Percentiles rank a stretch among this genome's conserved stretches.
phyloP scores from a whole-genome alignment of 2,888 invertebrate genomes.

The Cerastis leucographa region DNA sequence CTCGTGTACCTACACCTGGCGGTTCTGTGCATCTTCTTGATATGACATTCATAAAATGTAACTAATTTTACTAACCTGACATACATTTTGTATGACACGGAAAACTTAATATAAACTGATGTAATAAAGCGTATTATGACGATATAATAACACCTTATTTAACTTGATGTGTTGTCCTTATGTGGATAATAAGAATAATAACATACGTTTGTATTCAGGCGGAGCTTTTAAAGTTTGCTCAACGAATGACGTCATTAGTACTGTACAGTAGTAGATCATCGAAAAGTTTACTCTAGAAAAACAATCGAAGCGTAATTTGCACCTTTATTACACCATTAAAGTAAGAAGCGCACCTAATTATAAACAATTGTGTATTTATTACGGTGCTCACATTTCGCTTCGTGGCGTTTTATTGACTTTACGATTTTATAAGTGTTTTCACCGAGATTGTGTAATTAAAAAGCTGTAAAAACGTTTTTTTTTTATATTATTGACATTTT shows the following conservation, averaged over 20 bases:
- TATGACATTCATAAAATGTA: constrained; percentile 72
- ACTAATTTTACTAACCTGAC: constrained; percentile 51
- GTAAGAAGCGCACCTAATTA: constrained; percentile 83
- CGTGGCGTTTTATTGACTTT: constrained; percentile 62
- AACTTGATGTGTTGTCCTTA: constrained; percentile 30
- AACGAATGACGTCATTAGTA: constrained; percentile 36
- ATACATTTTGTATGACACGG: constrained; percentile 34
- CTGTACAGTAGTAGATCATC: constrained; percentile 58
- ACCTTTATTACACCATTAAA: constrained; percentile 84
- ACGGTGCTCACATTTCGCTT: constrained; percentile 72
- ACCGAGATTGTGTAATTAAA: constrained; percentile 54
- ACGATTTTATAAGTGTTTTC: constrained; percentile 64
- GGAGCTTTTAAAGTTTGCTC: constrained; percentile 25
- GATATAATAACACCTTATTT: constrained; percentile 34
- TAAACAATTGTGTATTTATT: constrained; percentile 85
- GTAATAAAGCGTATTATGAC: constrained; percentile 25
- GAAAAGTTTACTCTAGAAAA: constrained; percentile 72
- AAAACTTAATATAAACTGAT: constrained; percentile 18
- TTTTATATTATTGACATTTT: constrained; percentile 21
- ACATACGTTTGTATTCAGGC: constrained; percentile 24
- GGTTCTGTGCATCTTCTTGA: constrained; percentile 65
- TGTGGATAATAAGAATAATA: constrained; percentile 33
- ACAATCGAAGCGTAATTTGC: constrained; percentile 79
- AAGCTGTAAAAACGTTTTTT: constrained; percentile 26
- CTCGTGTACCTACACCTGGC: constrained; percentile 81